Conservation (phyloP, 1,140 invertebrate species). For the Zaprionus ghesquierei region DNA sequence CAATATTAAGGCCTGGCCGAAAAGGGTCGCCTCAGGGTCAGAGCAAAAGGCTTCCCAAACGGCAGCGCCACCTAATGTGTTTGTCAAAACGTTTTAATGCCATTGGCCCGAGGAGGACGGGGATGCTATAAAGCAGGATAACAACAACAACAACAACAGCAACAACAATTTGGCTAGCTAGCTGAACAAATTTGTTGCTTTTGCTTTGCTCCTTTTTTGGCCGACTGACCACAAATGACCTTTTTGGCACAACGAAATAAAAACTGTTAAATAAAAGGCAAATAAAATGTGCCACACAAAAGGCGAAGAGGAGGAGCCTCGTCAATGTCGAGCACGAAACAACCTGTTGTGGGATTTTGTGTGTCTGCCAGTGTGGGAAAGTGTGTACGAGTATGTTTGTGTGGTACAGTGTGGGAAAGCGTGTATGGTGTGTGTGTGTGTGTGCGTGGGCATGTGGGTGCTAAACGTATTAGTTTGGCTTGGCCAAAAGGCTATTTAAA, state of each 20-base stretch:
- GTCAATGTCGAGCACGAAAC: slow-evolving; percentile 47
- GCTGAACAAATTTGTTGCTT: not conserved
- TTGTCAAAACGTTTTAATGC: slow-evolving; percentile 78
- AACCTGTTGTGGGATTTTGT: slow-evolving; percentile 59
- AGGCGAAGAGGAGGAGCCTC: slow-evolving; percentile 9
- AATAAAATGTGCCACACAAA: slow-evolving; percentile 72
- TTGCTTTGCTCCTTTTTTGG: slow-evolving; percentile 14
- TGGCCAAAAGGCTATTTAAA: slow-evolving; percentile 69
- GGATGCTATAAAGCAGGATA: slow-evolving; percentile 56
- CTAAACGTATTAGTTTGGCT: slow-evolving; percentile 57
- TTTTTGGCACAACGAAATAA: slow-evolving; percentile 74
- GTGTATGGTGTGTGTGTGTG: slow-evolving; percentile 6
- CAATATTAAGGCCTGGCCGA: slow-evolving; percentile 40
- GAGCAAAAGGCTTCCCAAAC: slow-evolving; percentile 27
- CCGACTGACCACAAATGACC: slow-evolving; percentile 65
- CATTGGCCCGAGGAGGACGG: slow-evolving; percentile 25
- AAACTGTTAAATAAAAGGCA: slow-evolving; percentile 78
- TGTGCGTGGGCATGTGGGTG: slow-evolving; percentile 6
- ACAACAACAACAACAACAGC: not conserved
- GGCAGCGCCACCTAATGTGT: slow-evolving; percentile 61
- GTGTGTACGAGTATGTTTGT: slow-evolving; percentile 12
- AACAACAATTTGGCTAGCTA: not conserved
- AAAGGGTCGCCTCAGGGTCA: slow-evolving; percentile 34
- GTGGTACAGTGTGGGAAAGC: not conserved
- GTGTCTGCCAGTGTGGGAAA: not conserved